phyloP scores from a whole-genome alignment of 2,888 invertebrate genomes.

The Drosophila formosana region DNA sequence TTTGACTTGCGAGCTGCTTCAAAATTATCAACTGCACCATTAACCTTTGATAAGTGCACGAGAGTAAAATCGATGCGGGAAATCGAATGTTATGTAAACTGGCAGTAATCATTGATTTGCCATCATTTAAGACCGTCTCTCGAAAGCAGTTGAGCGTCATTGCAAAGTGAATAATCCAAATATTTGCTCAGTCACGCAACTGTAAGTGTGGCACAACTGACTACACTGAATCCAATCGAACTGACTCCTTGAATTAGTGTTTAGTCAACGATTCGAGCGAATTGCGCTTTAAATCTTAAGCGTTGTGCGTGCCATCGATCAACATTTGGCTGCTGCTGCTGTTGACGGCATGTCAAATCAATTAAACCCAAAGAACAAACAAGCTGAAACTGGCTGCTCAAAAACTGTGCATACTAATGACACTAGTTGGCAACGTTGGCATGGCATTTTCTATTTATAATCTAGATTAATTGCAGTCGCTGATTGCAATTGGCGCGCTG shows the following conservation, averaged over 20 bases:
- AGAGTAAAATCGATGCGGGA: constrained; percentile 13
- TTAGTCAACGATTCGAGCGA: constrained; percentile 18
- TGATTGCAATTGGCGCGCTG: background rate
- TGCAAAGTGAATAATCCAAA: constrained; percentile 33
- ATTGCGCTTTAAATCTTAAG: constrained; percentile 2
- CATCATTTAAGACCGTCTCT: constrained; percentile 13
- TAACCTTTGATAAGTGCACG: constrained; percentile 62
- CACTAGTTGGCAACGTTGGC: background rate
- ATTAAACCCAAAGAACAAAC: constrained; percentile 23
- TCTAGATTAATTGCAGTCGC: background rate
- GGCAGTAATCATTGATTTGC: constrained; percentile 31
- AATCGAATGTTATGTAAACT: constrained; percentile 17
- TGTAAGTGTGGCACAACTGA: background rate
- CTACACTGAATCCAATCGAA: background rate
- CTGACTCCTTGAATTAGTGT: constrained; percentile 10
- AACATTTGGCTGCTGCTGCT: constrained; percentile 24
- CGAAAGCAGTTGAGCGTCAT: constrained; percentile 9
- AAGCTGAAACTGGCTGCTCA: background rate
- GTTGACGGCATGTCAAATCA: constrained; percentile 19
- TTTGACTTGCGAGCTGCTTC: constrained; percentile 62
- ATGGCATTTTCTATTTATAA: background rate
- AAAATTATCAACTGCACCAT: constrained; percentile 69
- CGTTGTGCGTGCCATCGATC: constrained; percentile 21
- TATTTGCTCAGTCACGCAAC: constrained; percentile 21
- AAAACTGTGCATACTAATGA: constrained; percentile 9